Conservation (phyloP, 1,140 invertebrate genomes). For the Trypoxylus dichotomus region DNA sequence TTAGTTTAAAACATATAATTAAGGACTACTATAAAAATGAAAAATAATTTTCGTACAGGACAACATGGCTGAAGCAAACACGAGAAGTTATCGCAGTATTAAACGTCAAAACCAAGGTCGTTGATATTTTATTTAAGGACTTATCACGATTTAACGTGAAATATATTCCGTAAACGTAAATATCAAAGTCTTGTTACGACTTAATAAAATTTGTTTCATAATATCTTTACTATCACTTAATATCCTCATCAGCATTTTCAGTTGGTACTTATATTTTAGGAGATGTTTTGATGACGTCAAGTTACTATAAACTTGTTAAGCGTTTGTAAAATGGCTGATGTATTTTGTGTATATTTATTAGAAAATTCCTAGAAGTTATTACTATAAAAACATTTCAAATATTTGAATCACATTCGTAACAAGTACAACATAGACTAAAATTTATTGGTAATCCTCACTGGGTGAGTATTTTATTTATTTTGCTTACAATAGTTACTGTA, state of each 20-base stretch:
- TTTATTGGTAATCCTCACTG: neutral
- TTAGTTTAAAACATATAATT: conserved; percentile 49
- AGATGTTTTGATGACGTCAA: conserved; percentile 32
- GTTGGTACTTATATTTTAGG: neutral
- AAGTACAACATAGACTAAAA: neutral
- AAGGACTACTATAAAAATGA: conserved; percentile 53
- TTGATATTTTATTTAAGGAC: neutral
- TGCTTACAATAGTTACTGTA: neutral
- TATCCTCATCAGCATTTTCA: neutral
- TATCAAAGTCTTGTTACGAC: too few relatives aligned
- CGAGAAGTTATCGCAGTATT: conserved; percentile 36
- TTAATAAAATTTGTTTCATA: too few relatives aligned
- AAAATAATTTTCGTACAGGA: conserved; percentile 62
- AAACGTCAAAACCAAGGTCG: conserved; percentile 35
- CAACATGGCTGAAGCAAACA: conserved; percentile 66
- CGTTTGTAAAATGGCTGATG: conserved; percentile 31
- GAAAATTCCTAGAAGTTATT: neutral
- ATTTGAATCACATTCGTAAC: neutral
- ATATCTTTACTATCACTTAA: too few relatives aligned
- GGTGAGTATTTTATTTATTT: neutral
- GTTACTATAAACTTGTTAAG: conserved; percentile 30
- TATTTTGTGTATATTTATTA: neutral
- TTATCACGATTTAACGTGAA: neutral
- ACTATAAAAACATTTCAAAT: neutral
- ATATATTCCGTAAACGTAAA: neutral